phyloP scores from a whole-genome alignment of 1,140 invertebrate species.

The Danaus plexippus region DNA sequence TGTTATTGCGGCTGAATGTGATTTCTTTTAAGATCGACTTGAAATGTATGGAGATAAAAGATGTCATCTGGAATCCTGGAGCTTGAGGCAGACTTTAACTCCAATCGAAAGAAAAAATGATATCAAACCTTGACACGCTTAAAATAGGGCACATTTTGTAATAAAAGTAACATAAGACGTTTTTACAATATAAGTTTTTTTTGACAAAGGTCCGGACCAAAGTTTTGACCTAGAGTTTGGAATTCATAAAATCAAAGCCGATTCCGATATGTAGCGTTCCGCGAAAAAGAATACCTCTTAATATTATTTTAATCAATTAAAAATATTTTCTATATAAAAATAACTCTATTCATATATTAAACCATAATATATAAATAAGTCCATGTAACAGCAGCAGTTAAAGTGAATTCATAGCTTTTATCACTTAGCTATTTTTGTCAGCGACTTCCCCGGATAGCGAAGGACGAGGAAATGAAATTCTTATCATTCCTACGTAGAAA shows the following conservation, averaged over 20 bases:
- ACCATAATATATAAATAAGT: conserved; percentile 20
- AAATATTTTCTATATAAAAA: conserved; percentile 8
- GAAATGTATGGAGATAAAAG: conserved; percentile 69
- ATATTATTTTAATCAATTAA: conserved; percentile 11
- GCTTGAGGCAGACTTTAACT: conserved; percentile 46
- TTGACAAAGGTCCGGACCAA: conserved; percentile 39
- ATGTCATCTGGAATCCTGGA: conserved; percentile 64
- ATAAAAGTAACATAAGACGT: conserved; percentile 8
- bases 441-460: conserved; percentile 61
- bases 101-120: conserved; percentile 4
- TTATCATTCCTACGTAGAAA: conserved; percentile 62
- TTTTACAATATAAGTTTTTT: conserved; percentile 37
- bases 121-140: conserved; percentile 27
- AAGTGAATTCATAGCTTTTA: conserved; percentile 62
- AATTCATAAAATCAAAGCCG: conserved; percentile 64
- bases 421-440: conserved; percentile 68
- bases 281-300: conserved; percentile 29
- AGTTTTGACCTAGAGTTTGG: conserved; percentile 63
- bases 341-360: conserved; percentile 26
- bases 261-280: conserved; percentile 41
- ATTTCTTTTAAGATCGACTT: conserved; percentile 50
- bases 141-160: conserved; percentile 30
- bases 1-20: conserved; percentile 40
- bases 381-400: conserved; percentile 35
- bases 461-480: conserved; percentile 69